Evolutionary conservation across 2,888 invertebrate species (phyloP), one percentile per base, ranked within the genome.

Genomic region (Sepiola atlantica): DNA sequence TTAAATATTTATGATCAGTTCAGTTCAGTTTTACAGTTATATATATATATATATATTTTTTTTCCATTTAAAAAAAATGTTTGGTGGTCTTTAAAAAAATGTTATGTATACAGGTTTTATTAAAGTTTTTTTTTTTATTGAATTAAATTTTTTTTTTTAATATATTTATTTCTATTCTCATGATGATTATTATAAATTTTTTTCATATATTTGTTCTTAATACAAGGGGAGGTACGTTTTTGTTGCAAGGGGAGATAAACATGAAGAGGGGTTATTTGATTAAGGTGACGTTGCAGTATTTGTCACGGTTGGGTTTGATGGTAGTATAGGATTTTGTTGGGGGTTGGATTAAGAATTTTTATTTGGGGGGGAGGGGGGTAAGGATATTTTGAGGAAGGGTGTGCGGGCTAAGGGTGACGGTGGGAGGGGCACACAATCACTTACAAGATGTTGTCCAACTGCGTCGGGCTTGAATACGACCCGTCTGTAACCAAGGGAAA

Each of bases 371-470:
- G 45, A 8, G 45, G 2, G 45, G 45, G 45, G 45, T 45, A 45
- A 45, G 45, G 45, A 45, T 45, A 4, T 45, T 45, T 45, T 45
- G 45, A 45, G 45, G 45, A 45, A 8, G 45, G 45, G 45, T 45
- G 45, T 45, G 45, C 45, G 45, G 45, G 45, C 45, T 45, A 45
- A 45, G 45, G 45, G 8, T 45, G 45, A 4, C 45, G 77, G 77
- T 14, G n/a, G 77, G 77, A 8, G 77, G 77, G n/a, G 77, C 45
- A 77, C 77, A 77, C 77, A 77, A 54, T 54, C 92, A 92, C 54
- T 92, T 92, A 92, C 54, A 92, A 54, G 54, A 92, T 92, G 92
- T 92, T 54, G 92, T 92, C 92, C 35, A 92, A 92, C 35, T 92
- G 92, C 92, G 92, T 54, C 92, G 92, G 92, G 92, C 54, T 92